These are phyloP conservation scores for Orthosia gothica DNA, from an alignment of 2,888 invertebrate species.

Conservation along the genomic window DNA sequence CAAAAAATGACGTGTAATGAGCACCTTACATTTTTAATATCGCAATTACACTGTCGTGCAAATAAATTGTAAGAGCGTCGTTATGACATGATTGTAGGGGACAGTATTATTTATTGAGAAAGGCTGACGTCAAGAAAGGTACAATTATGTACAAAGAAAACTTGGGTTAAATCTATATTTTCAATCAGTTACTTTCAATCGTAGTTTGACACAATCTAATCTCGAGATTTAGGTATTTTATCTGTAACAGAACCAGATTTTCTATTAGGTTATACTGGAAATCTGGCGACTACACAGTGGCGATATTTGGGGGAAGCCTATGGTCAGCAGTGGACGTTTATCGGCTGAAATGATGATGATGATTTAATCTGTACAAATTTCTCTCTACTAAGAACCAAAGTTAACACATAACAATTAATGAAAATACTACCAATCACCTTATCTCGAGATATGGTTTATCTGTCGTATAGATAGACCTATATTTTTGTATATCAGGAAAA, in stretches of 20 bases:
- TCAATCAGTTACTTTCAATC: neutral
- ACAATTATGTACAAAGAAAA: no score
- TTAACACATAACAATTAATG: no score
- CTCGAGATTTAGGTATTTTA: neutral
- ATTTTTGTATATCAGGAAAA: neutral
- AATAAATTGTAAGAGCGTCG: conserved; percentile 43
- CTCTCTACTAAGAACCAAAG: no score
- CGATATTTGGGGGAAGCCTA: no score
- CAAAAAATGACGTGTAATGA: conserved; percentile 47
- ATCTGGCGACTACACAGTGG: no score
- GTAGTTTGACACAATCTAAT: neutral
- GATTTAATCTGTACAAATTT: no score
- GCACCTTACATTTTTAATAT: conserved; percentile 44
- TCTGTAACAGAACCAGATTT: neutral
- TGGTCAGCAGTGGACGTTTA: no score
- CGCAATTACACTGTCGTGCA: conserved; percentile 38
- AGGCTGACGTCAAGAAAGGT: neutral
- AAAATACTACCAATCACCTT: neutral
- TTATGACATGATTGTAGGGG: conserved; percentile 40
- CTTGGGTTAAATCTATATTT: neutral
- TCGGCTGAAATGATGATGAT: no score
- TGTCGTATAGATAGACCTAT: neutral
- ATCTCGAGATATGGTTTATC: neutral
- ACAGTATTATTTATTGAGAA: conserved; percentile 20
- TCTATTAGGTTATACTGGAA: neutral